Evolutionary conservation across 2,797 vertebrate species (phyloP).

Genomic region (Macropodus opercularis): DNA sequence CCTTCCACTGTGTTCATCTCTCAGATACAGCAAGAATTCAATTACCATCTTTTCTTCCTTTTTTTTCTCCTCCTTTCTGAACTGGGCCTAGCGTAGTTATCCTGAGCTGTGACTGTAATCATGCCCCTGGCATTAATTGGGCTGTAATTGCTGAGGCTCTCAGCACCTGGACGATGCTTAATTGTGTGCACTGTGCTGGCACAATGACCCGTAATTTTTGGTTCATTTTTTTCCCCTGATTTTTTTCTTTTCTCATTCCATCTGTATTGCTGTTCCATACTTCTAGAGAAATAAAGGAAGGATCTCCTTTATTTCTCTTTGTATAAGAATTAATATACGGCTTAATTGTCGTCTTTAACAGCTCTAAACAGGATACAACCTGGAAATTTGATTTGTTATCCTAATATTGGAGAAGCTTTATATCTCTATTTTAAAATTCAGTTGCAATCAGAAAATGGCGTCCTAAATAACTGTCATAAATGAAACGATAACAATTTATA

Average conservation of each 20-base stretch:
- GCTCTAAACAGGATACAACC: no score
- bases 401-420: neutral
- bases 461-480: no score
- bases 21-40: conserved; percentile 72
- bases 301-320: no score
- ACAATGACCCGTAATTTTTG: conserved; percentile 86
- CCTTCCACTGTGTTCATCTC: conserved; percentile 34
- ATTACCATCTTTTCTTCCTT: conserved; percentile 72
- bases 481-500: no score
- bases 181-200: conserved; percentile 87
- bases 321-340: no score
- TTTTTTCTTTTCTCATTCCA: conserved; percentile 61
- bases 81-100: conserved; percentile 75
- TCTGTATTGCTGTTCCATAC: conserved; percentile 55
- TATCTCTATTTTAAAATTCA: neutral
- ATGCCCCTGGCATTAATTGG: conserved; percentile 85
- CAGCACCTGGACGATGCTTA: conserved; percentile 87
- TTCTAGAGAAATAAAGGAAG: no score
- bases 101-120: conserved; percentile 80
- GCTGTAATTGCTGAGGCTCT: conserved; percentile 84
- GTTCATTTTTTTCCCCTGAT: conserved; percentile 73
- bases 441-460: no score
- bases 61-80: conserved; percentile 30
- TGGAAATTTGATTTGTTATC: no score
- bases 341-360: no score